A percentile compares a stretch with the other conserved stretches of the same genome.
phyloP scores from a whole-genome alignment of 1,140 invertebrate species.

The Bombus superbus region DNA sequence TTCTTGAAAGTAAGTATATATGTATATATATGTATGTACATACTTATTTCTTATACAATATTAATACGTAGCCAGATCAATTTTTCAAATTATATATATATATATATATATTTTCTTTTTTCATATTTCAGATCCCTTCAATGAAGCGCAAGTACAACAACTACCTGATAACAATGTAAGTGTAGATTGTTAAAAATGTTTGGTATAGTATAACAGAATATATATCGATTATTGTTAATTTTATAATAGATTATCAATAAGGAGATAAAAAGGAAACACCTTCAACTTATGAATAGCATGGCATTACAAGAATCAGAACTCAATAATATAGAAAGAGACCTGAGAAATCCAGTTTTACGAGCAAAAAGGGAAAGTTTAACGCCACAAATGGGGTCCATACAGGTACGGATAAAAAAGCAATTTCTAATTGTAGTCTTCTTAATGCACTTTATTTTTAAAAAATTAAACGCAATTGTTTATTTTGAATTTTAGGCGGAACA shows the following conservation, averaged over 20 bases:
- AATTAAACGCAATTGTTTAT: neutral
- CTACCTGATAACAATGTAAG: constrained; percentile 72
- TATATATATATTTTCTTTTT: neutral
- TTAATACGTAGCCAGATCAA: neutral
- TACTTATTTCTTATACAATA: neutral
- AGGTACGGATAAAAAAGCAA: constrained; percentile 66
- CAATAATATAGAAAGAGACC: constrained; percentile 74
- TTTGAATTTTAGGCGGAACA: constrained; percentile 75
- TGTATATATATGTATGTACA: no score
- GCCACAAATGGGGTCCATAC: constrained; percentile 55
- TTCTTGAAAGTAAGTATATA: constrained; percentile 73
- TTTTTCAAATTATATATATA: neutral
- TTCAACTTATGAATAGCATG: constrained; percentile 72
- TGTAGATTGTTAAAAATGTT: neutral
- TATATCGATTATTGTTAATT: constrained; percentile 30
- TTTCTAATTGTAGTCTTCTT: neutral
- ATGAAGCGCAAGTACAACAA: constrained; percentile 66
- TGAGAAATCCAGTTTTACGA: constrained; percentile 71
- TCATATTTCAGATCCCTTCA: constrained; percentile 50
- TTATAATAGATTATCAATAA: constrained; percentile 71
- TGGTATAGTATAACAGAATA: neutral
- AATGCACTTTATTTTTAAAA: neutral
- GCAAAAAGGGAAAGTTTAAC: constrained; percentile 72
- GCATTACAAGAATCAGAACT: constrained; percentile 75
- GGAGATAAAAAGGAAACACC: constrained; percentile 70